Percentiles rank a stretch among this genome's conserved stretches.
Evolutionary conservation across 2,888 invertebrate genomes (phyloP).

Genomic region (Athetis lepigone): DNA sequence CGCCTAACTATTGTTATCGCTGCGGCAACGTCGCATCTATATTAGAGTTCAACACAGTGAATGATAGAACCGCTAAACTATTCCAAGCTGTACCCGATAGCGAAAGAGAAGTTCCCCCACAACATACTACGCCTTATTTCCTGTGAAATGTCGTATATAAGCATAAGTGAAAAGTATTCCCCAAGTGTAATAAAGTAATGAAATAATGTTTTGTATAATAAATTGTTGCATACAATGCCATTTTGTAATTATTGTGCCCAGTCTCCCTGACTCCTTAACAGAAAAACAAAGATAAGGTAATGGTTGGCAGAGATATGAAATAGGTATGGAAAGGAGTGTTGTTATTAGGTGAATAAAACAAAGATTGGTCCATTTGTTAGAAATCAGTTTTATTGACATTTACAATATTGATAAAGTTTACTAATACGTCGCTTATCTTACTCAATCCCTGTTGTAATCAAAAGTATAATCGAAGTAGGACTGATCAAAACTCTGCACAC

Average conservation of each 20-base stretch:
- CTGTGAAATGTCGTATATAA: slow-evolving; percentile 90
- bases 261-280: too few relatives aligned
- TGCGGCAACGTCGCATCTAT: slow-evolving; percentile 99
- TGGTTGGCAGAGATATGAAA: too few relatives aligned
- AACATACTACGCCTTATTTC: slow-evolving; percentile 99
- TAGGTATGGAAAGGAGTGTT: too few relatives aligned
- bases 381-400: slow-evolving; percentile 61
- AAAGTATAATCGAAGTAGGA: slow-evolving; percentile 99
- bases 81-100: slow-evolving; percentile 99
- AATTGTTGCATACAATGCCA: slow-evolving; percentile 76
- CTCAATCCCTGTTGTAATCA: slow-evolving; percentile 93
- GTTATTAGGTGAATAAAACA: slow-evolving; percentile 19
- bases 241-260: slow-evolving; percentile 15
- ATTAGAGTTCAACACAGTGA: slow-evolving; percentile 95
- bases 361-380: slow-evolving; percentile 55
- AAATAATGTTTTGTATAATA: slow-evolving; percentile 79
- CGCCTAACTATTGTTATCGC: slow-evolving; percentile 99
- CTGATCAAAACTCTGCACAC: slow-evolving; percentile 98
- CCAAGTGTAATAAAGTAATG: slow-evolving; percentile 73
- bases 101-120: slow-evolving; percentile 97
- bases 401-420: slow-evolving; percentile 58
- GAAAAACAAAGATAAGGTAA: too few relatives aligned
- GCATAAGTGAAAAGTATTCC: slow-evolving; percentile 76
- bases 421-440: slow-evolving; percentile 54
- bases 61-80: slow-evolving; percentile 95